Evolutionary conservation across 2,888 invertebrate species (phyloP), one percentile per base, ranked within the genome.

Genomic region (Napeogenes sylphis): DNA sequence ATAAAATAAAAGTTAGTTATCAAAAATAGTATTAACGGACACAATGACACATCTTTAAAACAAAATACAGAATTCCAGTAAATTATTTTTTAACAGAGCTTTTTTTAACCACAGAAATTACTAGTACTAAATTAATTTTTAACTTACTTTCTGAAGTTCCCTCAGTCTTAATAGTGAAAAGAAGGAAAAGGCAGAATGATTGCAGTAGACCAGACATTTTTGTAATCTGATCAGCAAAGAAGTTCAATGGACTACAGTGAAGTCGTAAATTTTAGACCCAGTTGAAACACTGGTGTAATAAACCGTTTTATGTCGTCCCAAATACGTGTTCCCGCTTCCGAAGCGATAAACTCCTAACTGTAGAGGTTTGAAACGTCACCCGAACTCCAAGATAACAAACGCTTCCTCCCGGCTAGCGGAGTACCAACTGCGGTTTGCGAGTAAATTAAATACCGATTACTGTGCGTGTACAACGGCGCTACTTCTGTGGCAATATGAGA

Each of bases 261-360:
- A 77, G 76, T 80, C 77, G 77, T 80, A 75, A 80, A 78, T 76
- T 73, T 62, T 32, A 62, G 71, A 72, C 72, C 69, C 73, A 71
- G 72, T 75, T 76, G 75, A 74, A 77, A 74, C 74, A 77, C 76
- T 74, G 74, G 73, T 73, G 73, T 75, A 69, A 71, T 77, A 73
- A 75, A 79, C 71, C 69, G 75, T 75, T 73, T 71, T 72, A 69
- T 68, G 68, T 74, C 77, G 84, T 72, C 79, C 82, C 75, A 81
- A 79, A 80, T 83, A 81, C 70, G 71, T 67, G 72, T 71, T 78
- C 73, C 72, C 75, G 74, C 78, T 82, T 83, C 84, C 84, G 79
- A 77, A 68, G 62, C 79, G 85, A 86, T 87, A 87, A 86, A 74
- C 68, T 68, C 59, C 59, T 12, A 56, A 62, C 42, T 57, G 51